phyloP scores from a whole-genome alignment of 2,797 vertebrate species.

The Crypturellus tataupa region DNA sequence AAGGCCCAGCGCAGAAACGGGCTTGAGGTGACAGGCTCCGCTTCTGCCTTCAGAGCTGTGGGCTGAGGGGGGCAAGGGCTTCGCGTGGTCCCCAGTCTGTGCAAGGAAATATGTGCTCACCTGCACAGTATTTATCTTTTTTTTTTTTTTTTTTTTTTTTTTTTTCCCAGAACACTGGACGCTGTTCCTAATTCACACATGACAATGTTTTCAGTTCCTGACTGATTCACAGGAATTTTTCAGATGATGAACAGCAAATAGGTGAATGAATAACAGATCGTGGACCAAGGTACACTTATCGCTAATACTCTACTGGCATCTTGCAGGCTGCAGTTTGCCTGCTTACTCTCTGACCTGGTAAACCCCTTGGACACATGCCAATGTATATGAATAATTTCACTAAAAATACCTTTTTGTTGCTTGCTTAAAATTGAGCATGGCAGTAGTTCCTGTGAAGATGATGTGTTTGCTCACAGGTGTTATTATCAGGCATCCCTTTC shows the following conservation, averaged over 20 bases:
- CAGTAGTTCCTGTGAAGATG: slow-evolving; percentile 23
- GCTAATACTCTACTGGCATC: background rate
- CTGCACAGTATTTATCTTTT: background rate
- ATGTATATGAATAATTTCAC: background rate
- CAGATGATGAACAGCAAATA: background rate
- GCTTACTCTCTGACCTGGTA: background rate
- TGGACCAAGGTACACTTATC: background rate
- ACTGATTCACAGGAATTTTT: background rate
- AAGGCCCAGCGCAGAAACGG: background rate
- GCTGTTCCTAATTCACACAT: background rate
- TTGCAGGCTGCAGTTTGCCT: background rate
- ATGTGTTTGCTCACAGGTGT: slow-evolving; percentile 13
- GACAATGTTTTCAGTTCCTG: background rate
- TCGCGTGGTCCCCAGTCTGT: too few relatives aligned
- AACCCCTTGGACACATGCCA: background rate
- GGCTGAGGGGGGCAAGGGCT: background rate
- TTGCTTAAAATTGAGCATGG: slow-evolving; percentile 21
- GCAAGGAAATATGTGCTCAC: background rate
- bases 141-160: background rate
- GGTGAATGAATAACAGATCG: background rate
- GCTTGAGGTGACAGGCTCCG: accelerated
- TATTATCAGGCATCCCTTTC: slow-evolving; percentile 6
- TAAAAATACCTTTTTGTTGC: slow-evolving; percentile 32
- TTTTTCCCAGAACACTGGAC: background rate
- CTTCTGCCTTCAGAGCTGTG: background rate